A percentile compares a stretch with the other conserved stretches of the same genome.
phyloP scores from a whole-genome alignment of 2,888 invertebrate genomes.

The Lagria hirta region DNA sequence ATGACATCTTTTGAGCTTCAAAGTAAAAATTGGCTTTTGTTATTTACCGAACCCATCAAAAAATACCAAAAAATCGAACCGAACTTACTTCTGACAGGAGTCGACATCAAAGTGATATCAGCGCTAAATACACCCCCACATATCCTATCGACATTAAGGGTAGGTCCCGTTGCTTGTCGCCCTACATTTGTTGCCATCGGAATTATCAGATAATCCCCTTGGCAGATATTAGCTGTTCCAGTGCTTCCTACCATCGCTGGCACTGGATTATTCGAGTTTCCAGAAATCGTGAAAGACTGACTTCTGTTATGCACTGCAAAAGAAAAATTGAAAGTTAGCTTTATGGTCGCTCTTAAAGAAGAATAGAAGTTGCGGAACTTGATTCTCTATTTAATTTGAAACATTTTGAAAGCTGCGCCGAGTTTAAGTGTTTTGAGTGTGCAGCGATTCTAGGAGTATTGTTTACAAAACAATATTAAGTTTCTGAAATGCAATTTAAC shows the following conservation, averaged over 20 bases:
- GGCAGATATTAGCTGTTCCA: constrained; percentile 68
- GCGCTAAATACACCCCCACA: constrained; percentile 80
- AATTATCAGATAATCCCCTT: constrained; percentile 77
- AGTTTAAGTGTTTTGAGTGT: no score
- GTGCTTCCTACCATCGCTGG: constrained; percentile 71
- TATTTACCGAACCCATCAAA: no score
- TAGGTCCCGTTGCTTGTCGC: constrained; percentile 58
- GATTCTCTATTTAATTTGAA: no score
- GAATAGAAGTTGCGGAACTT: constrained; percentile 1
- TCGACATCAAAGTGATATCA: constrained; percentile 68
- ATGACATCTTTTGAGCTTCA: no score
- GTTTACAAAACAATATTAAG: no score
- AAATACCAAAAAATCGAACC: no score
- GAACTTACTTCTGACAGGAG: constrained; percentile 75
- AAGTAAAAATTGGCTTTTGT: no score
- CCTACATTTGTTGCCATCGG: constrained; percentile 76
- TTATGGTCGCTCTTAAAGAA: neutral
- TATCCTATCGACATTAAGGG: constrained; percentile 75
- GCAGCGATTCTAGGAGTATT: no score
- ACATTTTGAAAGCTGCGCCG: no score
- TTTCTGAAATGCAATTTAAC: no score
- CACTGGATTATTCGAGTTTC: constrained; percentile 70
- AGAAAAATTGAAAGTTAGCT: constrained; percentile 8
- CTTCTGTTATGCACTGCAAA: constrained; percentile 68
- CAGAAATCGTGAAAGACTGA: constrained; percentile 74